phyloP scores from a whole-genome alignment of 2,113 vertebrate species.

The Panurus biarmicus region DNA sequence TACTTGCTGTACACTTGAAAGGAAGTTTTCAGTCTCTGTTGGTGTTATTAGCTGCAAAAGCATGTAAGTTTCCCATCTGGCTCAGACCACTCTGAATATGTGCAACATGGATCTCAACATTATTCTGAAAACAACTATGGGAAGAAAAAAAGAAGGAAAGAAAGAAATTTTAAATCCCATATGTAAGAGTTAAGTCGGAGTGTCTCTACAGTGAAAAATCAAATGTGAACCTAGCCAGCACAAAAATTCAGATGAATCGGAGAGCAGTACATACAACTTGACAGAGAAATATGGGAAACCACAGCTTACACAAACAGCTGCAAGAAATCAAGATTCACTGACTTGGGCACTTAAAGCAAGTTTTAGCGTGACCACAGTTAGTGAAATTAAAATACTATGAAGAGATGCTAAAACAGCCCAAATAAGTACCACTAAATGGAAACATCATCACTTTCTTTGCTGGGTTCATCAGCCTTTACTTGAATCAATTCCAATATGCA shows the following conservation, averaged over 20 bases:
- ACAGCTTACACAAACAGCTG: not conserved
- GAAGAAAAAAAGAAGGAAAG: not conserved
- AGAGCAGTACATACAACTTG: not conserved
- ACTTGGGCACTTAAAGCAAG: not conserved
- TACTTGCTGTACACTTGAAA: conserved; percentile 36
- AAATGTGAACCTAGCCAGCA: not conserved
- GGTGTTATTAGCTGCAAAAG: conserved; percentile 95
- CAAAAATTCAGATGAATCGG: not conserved
- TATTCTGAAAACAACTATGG: conserved; percentile 95
- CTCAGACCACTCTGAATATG: conserved; percentile 99
- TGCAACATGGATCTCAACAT: conserved; percentile 97
- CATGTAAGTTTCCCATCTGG: conserved; percentile 97
- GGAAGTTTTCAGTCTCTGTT: conserved; percentile 83
- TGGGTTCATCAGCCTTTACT: not conserved
- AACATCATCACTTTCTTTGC: not conserved
- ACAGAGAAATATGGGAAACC: not conserved
- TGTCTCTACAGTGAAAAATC: not conserved
- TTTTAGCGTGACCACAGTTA: not conserved
- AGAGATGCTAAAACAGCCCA: not conserved
- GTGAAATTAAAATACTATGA: not conserved
- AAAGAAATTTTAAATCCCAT: not conserved
- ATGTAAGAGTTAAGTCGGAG: not conserved
- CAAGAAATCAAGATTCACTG: not conserved
- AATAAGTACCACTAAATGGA: not conserved
- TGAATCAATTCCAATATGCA: not conserved